Evolutionary conservation across 2,797 vertebrate species (phyloP).

Genomic region (Anomalospiza imberbis): DNA sequence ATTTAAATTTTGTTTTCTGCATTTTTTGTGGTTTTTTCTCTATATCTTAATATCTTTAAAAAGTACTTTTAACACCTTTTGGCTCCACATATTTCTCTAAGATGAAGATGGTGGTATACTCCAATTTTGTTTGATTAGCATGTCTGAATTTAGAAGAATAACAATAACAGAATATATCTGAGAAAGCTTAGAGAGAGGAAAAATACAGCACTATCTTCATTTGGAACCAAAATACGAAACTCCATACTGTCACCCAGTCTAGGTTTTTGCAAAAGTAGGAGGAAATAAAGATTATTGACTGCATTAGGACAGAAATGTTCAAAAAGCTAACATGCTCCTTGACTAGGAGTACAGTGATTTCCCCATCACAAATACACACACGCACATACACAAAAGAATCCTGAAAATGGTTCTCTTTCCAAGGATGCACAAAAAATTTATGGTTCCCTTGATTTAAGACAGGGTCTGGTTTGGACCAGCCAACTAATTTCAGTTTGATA

Average conservation of each 20-base stretch:
- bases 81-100: not conserved
- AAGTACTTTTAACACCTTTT: not conserved
- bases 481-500: not conserved
- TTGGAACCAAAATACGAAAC: not conserved
- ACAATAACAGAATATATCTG: not conserved
- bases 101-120: not conserved
- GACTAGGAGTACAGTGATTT: not conserved
- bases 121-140: not conserved
- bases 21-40: not conserved
- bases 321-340: not conserved
- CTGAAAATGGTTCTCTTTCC: not conserved
- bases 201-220: not conserved
- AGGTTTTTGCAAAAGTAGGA: not conserved
- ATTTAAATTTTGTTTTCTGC: not conserved
- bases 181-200: not conserved
- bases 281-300: not conserved
- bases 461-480: not conserved
- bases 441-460: not conserved
- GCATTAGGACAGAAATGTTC: not conserved
- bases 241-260: not conserved
- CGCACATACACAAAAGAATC: not conserved
- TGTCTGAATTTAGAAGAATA: not conserved
- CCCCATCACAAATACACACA: fast-evolving
- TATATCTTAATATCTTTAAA: not conserved
- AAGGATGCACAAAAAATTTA: not conserved